Evolutionary conservation across 2,113 vertebrate genomes (phyloP).

Genomic region (Clarias batrachus): DNA sequence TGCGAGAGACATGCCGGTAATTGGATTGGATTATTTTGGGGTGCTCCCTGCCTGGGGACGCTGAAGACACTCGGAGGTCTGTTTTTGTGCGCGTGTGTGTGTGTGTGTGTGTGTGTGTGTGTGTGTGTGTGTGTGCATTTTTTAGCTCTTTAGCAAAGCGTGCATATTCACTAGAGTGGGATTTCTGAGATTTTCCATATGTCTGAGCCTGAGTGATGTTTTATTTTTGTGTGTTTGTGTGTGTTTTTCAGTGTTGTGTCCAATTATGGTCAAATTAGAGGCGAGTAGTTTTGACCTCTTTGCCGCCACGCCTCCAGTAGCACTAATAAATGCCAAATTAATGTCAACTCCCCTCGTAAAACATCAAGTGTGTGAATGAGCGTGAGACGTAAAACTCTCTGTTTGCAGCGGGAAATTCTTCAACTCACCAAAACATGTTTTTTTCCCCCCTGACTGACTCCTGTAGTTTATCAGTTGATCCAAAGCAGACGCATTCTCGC

Average conservation of each 20-base stretch:
- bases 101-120: constrained; percentile 5
- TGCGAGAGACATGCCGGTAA: constrained; percentile 59
- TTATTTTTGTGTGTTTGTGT: not conserved
- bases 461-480: not conserved
- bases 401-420: not conserved
- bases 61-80: constrained; percentile 37
- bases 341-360: constrained; percentile 18
- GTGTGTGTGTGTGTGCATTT: constrained; percentile 9
- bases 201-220: not conserved
- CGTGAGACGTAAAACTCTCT: not conserved
- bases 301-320: not conserved
- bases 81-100: not conserved
- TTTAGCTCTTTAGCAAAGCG: not conserved
- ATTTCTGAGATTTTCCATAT: not conserved
- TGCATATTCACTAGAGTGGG: not conserved
- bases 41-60: constrained; percentile 40
- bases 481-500: not conserved
- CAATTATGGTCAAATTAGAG: constrained; percentile 6
- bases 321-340: constrained; percentile 31
- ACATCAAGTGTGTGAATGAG: not conserved
- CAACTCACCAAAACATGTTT: not conserved
- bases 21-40: constrained; percentile 63
- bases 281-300: not conserved
- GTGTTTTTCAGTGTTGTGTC: not conserved
- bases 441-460: not conserved